Evolutionary conservation across 2,113 vertebrate genomes (phyloP), one percentile per base, ranked within the genome.

Genomic region (Beaufortia kweichowensis): DNA sequence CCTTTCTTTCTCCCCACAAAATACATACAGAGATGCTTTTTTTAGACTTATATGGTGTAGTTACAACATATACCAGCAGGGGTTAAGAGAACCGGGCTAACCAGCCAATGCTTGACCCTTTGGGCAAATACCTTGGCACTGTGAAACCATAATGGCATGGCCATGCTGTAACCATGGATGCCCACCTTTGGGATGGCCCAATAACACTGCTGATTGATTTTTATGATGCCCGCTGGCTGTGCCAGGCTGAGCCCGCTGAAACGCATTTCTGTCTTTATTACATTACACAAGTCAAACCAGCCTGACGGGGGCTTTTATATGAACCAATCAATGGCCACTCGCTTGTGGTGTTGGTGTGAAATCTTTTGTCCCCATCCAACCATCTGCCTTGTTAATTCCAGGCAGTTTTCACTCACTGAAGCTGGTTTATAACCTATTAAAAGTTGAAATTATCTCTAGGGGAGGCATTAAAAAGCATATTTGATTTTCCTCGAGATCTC

Each of bases 381-480:
- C 28, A 12, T 75, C 46, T 73, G 43, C 55, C 65, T 76, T 61
- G 63, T 82, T 73, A 70, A 41, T n/a, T 75, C 73, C 24, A 29
- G 76, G 74, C 35, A 64, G 64, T 72, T 80, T 70, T 75, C n/a
- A 48, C 64, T 66, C 72, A 67, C 68, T 84, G 46, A 76, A 63
- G 75, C 67, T 72, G 23, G 39, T 85, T 86, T 83, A 86, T 76
- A 62, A 85, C 64, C 80, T 85, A 68, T 73, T 85, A 85, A 74
- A n/a, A 80, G 64, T 76, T 83, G 64, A 84, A 53, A 69, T 76
- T 61, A 31, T 66, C 31, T 85, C 61, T 29, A 80, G 35, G 21
- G 41, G 46, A 66, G 77, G 79, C 64, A 76, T 35, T 80, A 21
- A 77, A 66, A 64, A 78, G 35, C 60, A 26, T 31, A 31, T 74